These are phyloP conservation scores for Ctenoplectra terminalis DNA, from an alignment of 1,140 invertebrate species.

Conservation along the genomic window DNA sequence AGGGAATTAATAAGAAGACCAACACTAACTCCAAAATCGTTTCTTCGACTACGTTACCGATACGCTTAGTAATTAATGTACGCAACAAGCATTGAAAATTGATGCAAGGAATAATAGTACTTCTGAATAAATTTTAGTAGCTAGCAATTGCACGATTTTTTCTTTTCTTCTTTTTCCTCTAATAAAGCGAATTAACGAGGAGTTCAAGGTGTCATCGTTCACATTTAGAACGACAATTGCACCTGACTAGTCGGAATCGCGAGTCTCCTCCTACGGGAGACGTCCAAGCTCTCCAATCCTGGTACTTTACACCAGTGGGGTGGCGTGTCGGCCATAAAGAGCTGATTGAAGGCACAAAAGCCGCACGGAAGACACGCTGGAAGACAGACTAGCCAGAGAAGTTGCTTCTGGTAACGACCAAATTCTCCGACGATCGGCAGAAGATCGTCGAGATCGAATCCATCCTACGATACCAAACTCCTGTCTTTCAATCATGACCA, in stretches of 20 bases:
- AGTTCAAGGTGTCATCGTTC: neutral
- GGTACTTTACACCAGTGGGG: conserved; percentile 92
- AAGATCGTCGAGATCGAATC: conserved; percentile 91
- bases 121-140: too few relatives aligned
- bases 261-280: conserved; percentile 85
- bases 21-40: neutral
- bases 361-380: conserved; percentile 94
- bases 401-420: conserved; percentile 92
- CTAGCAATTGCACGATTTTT: too few relatives aligned
- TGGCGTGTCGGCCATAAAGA: conserved; percentile 92
- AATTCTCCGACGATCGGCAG: conserved; percentile 93
- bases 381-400: conserved; percentile 93
- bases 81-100: neutral
- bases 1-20: neutral
- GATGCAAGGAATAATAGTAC: too few relatives aligned
- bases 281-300: conserved; percentile 82
- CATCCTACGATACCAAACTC: conserved; percentile 78
- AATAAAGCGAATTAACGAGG: too few relatives aligned
- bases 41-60: neutral
- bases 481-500: neutral
- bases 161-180: too few relatives aligned
- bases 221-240: conserved; percentile 36
- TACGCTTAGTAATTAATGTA: neutral
- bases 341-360: conserved; percentile 95
- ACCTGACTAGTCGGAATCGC: conserved; percentile 85